Conservation (phyloP, 1,140 invertebrate genomes). For the Bombus pascuorum region DNA sequence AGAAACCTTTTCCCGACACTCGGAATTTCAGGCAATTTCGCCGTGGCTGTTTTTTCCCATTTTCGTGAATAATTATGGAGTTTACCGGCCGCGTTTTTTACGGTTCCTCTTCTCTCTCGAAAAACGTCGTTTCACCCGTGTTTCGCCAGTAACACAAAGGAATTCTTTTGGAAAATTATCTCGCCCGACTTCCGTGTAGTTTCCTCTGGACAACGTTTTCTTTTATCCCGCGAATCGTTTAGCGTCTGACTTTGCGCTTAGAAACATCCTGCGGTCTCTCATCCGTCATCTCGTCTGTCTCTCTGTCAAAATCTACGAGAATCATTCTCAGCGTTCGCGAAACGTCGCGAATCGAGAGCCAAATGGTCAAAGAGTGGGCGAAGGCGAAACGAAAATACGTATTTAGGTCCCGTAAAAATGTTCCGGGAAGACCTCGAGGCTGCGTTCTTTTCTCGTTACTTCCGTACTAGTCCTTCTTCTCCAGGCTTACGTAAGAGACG, state of each 20-base stretch:
- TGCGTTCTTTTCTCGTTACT: neutral
- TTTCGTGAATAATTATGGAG: constrained; percentile 35
- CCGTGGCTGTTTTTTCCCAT: neutral
- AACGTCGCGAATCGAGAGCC: neutral
- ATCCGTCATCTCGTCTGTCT: no score
- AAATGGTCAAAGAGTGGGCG: neutral
- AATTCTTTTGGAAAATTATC: constrained; percentile 17
- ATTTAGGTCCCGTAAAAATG: neutral
- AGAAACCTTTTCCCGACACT: neutral
- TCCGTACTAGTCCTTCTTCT: neutral
- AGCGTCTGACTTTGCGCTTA: neutral
- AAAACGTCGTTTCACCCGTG: neutral
- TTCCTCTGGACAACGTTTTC: neutral
- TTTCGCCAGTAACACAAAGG: constrained; percentile 1
- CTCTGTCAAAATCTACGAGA: no score
- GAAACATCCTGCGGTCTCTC: neutral
- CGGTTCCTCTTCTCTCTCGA: neutral
- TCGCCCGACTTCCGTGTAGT: constrained; percentile 4
- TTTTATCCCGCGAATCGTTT: neutral
- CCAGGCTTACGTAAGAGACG: neutral
- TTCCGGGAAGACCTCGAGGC: neutral
- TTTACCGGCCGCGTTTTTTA: constrained; percentile 16
- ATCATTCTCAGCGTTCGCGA: no score
- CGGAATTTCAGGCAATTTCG: constrained; percentile 8
- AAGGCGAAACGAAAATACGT: neutral